These are phyloP conservation scores for Bradypus variegatus DNA, from an alignment of 2,797 vertebrate species.

Conservation along the genomic window DNA sequence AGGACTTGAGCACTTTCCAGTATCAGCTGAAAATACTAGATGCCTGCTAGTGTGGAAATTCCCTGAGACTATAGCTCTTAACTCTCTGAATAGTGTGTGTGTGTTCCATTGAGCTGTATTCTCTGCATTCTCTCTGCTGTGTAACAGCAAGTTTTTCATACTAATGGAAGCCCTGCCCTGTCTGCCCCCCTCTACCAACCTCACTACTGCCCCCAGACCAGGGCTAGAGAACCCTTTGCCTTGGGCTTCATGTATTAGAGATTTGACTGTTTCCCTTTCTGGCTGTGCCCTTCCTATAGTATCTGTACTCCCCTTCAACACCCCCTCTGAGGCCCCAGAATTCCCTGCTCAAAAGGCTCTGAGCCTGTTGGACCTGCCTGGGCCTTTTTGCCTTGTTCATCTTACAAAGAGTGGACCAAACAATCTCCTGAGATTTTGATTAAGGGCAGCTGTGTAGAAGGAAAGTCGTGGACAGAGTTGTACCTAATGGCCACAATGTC, in stretches of 20 bases:
- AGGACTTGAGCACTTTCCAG: not conserved
- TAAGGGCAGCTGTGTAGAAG: not conserved
- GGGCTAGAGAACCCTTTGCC: not conserved
- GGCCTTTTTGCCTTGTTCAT: not conserved
- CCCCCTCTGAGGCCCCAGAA: not conserved
- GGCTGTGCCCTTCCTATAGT: not conserved
- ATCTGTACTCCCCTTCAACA: not conserved
- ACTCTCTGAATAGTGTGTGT: not conserved
- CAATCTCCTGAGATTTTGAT: not conserved
- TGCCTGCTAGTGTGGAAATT: not conserved
- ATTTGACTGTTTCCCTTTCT: not conserved
- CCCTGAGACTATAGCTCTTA: not conserved
- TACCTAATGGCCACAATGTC: not conserved
- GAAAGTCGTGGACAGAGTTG: not conserved
- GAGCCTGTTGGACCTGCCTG: not conserved
- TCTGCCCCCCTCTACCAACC: not conserved
- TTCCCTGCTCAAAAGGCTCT: not conserved
- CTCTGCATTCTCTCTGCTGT: not conserved
- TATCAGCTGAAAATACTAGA: conserved; percentile 9
- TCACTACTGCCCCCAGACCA: not conserved
- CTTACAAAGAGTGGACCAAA: not conserved
- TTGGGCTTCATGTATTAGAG: not conserved
- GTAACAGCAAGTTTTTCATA: not conserved
- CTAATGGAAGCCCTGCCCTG: not conserved
- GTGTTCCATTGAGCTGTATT: not conserved